Conservation (phyloP, 2,113 vertebrate genomes). For the Numida meleagris region DNA sequence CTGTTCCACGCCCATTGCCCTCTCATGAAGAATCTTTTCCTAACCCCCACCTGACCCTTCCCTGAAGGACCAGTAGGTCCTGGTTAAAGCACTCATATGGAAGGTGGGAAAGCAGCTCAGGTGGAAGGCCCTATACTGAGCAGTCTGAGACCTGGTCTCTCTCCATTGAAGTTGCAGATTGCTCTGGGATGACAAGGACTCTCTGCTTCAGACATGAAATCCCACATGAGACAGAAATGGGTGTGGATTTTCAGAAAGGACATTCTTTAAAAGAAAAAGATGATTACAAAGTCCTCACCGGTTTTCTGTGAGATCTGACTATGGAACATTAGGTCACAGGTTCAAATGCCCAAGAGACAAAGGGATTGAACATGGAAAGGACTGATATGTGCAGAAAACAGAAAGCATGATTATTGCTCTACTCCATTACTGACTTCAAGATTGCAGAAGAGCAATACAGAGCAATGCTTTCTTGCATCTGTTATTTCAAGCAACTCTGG, state of each 20-base stretch:
- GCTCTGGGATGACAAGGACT: background rate
- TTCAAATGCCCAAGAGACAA: background rate
- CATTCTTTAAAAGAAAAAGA: background rate
- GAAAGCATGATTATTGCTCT: rapidly evolving
- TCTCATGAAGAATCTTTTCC: too few relatives aligned
- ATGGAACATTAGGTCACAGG: rapidly evolving
- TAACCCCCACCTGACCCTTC: background rate
- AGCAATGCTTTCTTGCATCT: background rate
- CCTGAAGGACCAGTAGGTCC: background rate
- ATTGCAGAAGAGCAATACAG: background rate
- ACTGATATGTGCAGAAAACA: background rate
- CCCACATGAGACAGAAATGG: rapidly evolving
- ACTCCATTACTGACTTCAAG: background rate
- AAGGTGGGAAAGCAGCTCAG: background rate
- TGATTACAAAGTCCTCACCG: background rate
- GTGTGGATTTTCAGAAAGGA: background rate
- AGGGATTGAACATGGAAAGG: background rate
- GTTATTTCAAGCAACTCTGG: background rate
- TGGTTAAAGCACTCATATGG: background rate
- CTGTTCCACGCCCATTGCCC: too few relatives aligned
- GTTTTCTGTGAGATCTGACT: background rate
- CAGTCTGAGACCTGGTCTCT: background rate
- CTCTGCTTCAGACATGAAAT: background rate
- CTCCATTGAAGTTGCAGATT: background rate
- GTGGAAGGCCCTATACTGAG: background rate